A percentile compares a stretch with the other conserved stretches of the same genome.
Evolutionary conservation across 2,888 invertebrate species (phyloP).

Genomic region (Sabellastarte sp.): DNA sequence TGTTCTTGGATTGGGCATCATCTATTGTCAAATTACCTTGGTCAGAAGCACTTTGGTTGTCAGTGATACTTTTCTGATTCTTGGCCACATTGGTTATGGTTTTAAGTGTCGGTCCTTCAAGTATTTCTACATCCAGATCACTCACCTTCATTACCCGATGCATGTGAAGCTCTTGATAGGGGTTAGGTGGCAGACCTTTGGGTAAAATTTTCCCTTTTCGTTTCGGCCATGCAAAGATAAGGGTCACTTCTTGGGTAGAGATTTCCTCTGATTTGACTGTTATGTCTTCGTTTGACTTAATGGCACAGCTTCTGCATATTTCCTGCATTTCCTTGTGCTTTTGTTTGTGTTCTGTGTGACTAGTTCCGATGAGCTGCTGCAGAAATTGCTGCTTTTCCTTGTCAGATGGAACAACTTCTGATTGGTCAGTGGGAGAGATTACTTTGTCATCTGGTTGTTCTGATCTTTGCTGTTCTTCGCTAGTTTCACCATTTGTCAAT

Average conservation of each 20-base stretch:
- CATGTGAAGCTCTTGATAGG: not conserved
- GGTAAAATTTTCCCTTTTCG: not conserved
- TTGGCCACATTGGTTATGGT: not conserved
- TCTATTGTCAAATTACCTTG: not conserved
- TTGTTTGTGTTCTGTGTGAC: not conserved
- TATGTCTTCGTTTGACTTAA: not conserved
- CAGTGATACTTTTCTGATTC: too few species aligned
- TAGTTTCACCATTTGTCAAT: not conserved
- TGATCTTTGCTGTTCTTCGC: not conserved
- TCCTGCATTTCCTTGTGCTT: not conserved
- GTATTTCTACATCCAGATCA: conserved; percentile 6
- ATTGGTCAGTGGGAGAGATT: not conserved
- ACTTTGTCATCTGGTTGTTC: not conserved
- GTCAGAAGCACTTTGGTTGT: too few species aligned
- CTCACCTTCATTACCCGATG: conserved; percentile 2
- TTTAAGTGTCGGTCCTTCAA: conserved; percentile 5
- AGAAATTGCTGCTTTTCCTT: not conserved
- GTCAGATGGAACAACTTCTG: not conserved
- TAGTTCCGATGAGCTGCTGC: not conserved
- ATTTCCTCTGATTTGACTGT: conserved; percentile 5
- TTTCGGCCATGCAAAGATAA: conserved; percentile 9
- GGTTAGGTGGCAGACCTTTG: not conserved
- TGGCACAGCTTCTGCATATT: not conserved
- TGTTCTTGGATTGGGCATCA: not conserved
- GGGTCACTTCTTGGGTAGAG: conserved; percentile 7